Base-by-base conservation (phyloP, 1,140 invertebrate species). In the Pygmarrhopalites habei region DNA sequence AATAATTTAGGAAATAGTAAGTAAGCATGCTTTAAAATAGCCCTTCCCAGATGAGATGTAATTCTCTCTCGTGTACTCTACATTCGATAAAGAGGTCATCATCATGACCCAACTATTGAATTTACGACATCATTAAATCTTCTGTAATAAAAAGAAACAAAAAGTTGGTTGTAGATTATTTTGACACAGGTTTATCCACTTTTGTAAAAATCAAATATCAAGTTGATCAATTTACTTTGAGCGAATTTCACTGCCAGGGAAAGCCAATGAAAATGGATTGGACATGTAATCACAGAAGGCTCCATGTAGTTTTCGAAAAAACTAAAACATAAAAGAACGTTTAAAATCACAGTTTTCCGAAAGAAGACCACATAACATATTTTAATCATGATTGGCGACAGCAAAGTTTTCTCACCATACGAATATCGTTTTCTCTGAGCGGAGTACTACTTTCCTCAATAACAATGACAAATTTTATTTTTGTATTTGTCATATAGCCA, bases 401-500 rank as follows among this genome's bases (percentile, higher is more conserved):
- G 62, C 49, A 28, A 28, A 28, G 62, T 32, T 21, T 29, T 77
- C 79, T 80, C 82, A 95, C 91, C 71, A 86, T 88, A 78, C 92
- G 80, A 2, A 97, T 91, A 80, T 98, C 95, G 79, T 94, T 95
- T 75, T 98, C 94, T 69, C 93, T 77, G 28, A 95, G 78, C 10
- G 86, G 85, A 53, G 86, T 85, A 73, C 92, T 95, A 23, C 87
- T 85, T 0, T 91, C 88, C 73, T 95, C 92, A n/a, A 95, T 85
- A 26, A 97, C 87, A 66, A 97, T 85, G 19, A 98, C 86, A 76
- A 97, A 89, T 76, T 97, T 98, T 17, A 96, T 88, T 79, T 90
- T 89, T 0, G 93, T 96, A 75, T 96, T 97, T n/a, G 93, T 96
- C 19, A 95, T 90, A 81, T 95, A 98, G 7, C 94, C 95, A 82